A percentile compares a stretch with the other conserved stretches of the same genome.
Conservation (phyloP, 2,888 invertebrate genomes). For the Nomada ruficornis region DNA sequence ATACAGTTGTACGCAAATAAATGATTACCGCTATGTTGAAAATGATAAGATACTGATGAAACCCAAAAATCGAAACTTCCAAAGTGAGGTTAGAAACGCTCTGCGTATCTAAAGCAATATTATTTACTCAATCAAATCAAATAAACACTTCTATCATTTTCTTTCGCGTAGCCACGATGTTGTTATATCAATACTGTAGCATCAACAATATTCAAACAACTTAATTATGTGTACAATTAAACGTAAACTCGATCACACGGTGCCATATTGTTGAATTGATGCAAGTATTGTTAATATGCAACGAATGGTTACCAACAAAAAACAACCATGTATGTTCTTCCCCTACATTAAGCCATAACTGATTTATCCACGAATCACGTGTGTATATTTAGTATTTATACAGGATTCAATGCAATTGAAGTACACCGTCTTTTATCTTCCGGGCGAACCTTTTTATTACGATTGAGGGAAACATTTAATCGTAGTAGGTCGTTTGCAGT, state of each 20-base stretch:
- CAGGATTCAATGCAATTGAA: constrained; percentile 17
- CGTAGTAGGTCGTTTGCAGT: background rate
- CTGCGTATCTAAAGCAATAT: background rate
- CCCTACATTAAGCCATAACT: constrained; percentile 1
- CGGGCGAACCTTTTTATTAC: background rate
- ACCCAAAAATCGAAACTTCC: constrained; percentile 8
- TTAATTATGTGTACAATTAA: constrained; percentile 26
- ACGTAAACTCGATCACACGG: constrained; percentile 23
- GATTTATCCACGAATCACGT: constrained; percentile 5
- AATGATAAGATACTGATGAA: constrained; percentile 15
- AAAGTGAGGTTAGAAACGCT: constrained; percentile 43
- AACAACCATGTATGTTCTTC: background rate
- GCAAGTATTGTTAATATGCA: constrained; percentile 26
- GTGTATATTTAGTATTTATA: background rate
- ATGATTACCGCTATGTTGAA: constrained; percentile 37
- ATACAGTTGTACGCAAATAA: background rate
- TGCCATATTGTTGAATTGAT: constrained; percentile 62
- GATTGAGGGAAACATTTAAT: background rate
- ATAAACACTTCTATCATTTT: constrained; percentile 34
- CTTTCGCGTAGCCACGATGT: background rate
- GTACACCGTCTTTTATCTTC: background rate
- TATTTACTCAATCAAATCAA: constrained; percentile 18
- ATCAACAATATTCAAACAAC: constrained; percentile 29
- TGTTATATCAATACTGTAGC: constrained; percentile 16
- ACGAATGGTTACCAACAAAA: constrained; percentile 30